These are phyloP conservation scores for Epinotia bilunana DNA, from an alignment of 2,888 invertebrate species.

Conservation along the genomic window DNA sequence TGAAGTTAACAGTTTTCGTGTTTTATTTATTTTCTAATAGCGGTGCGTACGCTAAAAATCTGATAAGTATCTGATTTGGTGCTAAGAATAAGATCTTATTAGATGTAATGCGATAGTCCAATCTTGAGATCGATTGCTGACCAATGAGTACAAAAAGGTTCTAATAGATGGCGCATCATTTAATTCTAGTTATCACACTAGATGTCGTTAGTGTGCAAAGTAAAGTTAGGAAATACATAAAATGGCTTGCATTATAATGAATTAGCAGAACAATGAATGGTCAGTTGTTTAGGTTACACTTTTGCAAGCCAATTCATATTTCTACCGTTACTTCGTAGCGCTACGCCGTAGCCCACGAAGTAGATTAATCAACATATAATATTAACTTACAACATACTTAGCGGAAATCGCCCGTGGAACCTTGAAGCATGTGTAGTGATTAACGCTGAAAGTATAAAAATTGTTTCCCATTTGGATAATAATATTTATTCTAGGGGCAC, in stretches of 20 bases:
- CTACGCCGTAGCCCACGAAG: too few relatives aligned
- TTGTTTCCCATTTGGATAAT: too few relatives aligned
- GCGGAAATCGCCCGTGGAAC: too few relatives aligned
- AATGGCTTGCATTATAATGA: not conserved
- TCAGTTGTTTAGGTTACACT: too few relatives aligned
- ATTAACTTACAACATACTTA: too few relatives aligned
- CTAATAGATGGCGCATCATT: constrained; percentile 51
- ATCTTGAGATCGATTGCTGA: constrained; percentile 10
- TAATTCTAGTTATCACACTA: constrained; percentile 21
- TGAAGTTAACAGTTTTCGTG: constrained; percentile 2
- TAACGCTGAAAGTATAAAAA: too few relatives aligned
- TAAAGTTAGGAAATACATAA: not conserved
- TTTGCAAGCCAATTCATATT: too few relatives aligned
- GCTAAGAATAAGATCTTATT: constrained; percentile 5
- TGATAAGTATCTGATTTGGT: not conserved
- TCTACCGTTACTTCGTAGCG: too few relatives aligned
- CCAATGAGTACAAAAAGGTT: constrained; percentile 41
- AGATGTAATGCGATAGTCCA: not conserved
- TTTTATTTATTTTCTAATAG: not conserved
- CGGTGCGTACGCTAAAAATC: not conserved
- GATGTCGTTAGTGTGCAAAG: constrained; percentile 43
- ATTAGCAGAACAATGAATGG: too few relatives aligned
- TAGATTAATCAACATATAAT: too few relatives aligned
- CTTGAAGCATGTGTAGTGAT: too few relatives aligned
- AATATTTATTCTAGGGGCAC: too few relatives aligned